Evolutionary conservation across 1,140 invertebrate genomes (phyloP), one percentile per base, ranked within the genome.

Genomic region (Rhagoletis zephyria): DNA sequence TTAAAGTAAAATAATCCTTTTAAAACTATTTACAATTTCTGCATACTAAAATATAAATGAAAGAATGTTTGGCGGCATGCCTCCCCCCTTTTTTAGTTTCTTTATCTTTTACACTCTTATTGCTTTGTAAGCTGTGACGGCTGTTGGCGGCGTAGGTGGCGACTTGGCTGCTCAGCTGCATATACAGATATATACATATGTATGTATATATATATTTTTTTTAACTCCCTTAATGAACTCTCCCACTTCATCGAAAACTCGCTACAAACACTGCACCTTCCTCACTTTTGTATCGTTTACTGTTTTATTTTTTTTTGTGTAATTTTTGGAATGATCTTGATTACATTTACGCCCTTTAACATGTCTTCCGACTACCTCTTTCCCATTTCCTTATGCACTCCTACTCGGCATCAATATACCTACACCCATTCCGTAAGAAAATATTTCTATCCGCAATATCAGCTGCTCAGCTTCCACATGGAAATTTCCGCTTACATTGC

Each of bases 241-340:
- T 10, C 51, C 51, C 51, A 56, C 2, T 56, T 56, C 51, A 56
- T 56, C 51, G 10, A 56, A 56, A 56, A 56, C 51, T 5, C 51
- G 5, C 51, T 56, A 7, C 51, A 45, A 12, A 70, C 67, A 45
- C 67, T 70, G 14, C 7, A 70, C 67, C 30, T 30, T 70, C 9
- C 30, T 70, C 40, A 30, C 14, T 45, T 16, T 7, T 12, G 40
- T 45, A 70, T 63, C 16, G 45, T 30, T 30, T 45, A 48, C 16
- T 70, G 40, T 45, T 86, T 56, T n/a, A n/a, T n/a, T n/a, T 48
- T 70, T 9, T 45, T 86, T 56, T 30, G 0, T 30, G 4, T 48
- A 19, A 65, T 51, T 59, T 51, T 59, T 87, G 86, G 86, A 87
- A 87, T 87, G 86, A 10, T 61, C 12, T 61, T 63, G 16, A 85